Percentiles rank a stretch among this genome's conserved stretches.
These are phyloP conservation scores for Mastomys natalensis DNA, from an alignment of 2,113 vertebrate species.

Conservation along the genomic window DNA sequence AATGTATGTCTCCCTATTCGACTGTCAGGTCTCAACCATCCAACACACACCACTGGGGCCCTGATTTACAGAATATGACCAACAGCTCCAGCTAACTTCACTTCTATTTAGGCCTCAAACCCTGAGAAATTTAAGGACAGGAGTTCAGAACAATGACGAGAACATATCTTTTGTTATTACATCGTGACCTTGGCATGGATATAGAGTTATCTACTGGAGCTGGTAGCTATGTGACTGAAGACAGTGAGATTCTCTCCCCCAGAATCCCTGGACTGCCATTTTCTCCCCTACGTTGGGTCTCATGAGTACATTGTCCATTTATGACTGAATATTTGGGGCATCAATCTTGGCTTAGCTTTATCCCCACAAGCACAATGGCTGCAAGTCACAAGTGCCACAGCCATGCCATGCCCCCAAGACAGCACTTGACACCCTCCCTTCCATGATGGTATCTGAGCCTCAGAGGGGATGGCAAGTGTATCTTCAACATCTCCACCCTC, in stretches of 20 bases:
- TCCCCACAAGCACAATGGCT: not conserved
- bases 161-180: not conserved
- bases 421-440: too few relatives aligned
- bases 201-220: not conserved
- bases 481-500: not conserved
- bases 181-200: not conserved
- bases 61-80: not conserved
- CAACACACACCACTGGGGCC: not conserved
- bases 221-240: not conserved
- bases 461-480: not conserved
- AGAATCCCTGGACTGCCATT: not conserved
- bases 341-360: not conserved
- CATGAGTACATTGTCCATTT: not conserved
- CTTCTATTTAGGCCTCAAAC: not conserved
- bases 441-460: not conserved
- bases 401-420: not conserved
- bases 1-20: not conserved
- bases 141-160: accelerated
- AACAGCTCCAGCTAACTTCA: not conserved
- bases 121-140: not conserved
- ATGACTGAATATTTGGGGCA: not conserved
- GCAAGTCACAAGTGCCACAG: not conserved
- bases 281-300: not conserved
- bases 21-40: not conserved
- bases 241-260: not conserved